Evolutionary conservation across 1,140 invertebrate species (phyloP).

Genomic region (Frieseomelitta varia): DNA sequence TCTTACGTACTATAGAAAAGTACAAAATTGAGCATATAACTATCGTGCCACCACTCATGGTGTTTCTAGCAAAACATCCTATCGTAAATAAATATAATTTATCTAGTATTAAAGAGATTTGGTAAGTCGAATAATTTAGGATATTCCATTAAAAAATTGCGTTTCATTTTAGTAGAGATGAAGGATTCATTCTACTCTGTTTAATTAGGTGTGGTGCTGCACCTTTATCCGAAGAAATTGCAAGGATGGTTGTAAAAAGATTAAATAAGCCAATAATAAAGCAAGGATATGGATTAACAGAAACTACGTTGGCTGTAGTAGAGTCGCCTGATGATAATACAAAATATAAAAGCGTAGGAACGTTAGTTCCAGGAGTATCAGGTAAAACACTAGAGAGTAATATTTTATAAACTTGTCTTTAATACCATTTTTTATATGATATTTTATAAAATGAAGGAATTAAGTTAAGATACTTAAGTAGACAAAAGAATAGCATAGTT

Average conservation of each 20-base stretch:
- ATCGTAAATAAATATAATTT: conserved; percentile 80
- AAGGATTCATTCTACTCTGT: background rate
- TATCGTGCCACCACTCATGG: conserved; percentile 83
- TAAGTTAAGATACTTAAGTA: too few species aligned
- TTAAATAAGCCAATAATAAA: conserved; percentile 74
- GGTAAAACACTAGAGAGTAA: conserved; percentile 47
- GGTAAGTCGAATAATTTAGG: conserved; percentile 40
- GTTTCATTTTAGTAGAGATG: conserved; percentile 9
- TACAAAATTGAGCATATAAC: conserved; percentile 82
- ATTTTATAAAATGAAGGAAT: too few species aligned
- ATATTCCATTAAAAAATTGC: background rate
- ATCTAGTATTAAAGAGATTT: conserved; percentile 76
- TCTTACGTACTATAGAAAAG: conserved; percentile 83
- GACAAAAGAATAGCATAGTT: too few species aligned
- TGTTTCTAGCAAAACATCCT: conserved; percentile 83
- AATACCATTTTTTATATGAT: conserved; percentile 14
- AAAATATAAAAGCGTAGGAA: conserved; percentile 77
- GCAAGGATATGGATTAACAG: conserved; percentile 83
- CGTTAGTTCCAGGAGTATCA: conserved; percentile 57
- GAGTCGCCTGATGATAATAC: conserved; percentile 38
- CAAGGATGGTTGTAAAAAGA: conserved; percentile 77
- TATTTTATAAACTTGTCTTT: background rate
- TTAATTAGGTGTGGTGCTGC: conserved; percentile 77
- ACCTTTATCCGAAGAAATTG: conserved; percentile 80
- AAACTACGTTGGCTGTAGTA: conserved; percentile 79